Evolutionary conservation across 2,888 invertebrate genomes (phyloP).

Genomic region (Sipha maydis): DNA sequence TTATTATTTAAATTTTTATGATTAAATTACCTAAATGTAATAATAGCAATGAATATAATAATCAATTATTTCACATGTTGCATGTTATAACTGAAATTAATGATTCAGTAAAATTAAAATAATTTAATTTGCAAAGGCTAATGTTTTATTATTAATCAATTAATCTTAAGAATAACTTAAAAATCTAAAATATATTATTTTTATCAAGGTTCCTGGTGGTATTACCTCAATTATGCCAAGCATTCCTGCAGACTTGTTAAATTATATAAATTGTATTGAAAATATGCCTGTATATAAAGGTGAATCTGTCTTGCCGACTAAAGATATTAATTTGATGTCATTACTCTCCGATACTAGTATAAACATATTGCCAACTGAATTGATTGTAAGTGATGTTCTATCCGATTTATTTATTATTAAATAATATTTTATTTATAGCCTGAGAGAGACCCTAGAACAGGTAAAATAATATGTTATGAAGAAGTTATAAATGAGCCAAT

Average conservation of each 20-base stretch:
- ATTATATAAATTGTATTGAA: conserved; percentile 55
- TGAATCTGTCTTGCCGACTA: conserved; percentile 31
- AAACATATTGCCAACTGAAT: conserved; percentile 28
- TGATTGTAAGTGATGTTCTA: conserved; percentile 30
- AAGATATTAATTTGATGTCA: conserved; percentile 44
- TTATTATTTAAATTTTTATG: not conserved
- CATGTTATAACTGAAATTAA: not conserved
- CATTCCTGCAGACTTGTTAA: conserved; percentile 44
- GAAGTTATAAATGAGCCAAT: conserved; percentile 49
- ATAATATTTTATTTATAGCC: conserved; percentile 35
- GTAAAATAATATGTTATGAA: conserved; percentile 41
- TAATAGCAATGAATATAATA: not conserved
- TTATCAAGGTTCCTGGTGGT: conserved; percentile 49
- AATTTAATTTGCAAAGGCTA: not conserved
- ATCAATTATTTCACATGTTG: not conserved
- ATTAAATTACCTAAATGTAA: not conserved
- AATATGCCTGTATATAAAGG: conserved; percentile 49
- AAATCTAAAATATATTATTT: not conserved
- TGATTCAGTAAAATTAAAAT: not conserved
- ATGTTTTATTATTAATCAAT: not conserved
- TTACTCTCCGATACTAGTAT: conserved; percentile 28
- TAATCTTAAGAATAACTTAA: not conserved
- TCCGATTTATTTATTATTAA: not conserved
- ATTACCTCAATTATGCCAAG: conserved; percentile 55
- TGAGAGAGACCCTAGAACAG: conserved; percentile 48